Conservation (phyloP, 2,888 invertebrate genomes). For the Xiphydria camelus region DNA sequence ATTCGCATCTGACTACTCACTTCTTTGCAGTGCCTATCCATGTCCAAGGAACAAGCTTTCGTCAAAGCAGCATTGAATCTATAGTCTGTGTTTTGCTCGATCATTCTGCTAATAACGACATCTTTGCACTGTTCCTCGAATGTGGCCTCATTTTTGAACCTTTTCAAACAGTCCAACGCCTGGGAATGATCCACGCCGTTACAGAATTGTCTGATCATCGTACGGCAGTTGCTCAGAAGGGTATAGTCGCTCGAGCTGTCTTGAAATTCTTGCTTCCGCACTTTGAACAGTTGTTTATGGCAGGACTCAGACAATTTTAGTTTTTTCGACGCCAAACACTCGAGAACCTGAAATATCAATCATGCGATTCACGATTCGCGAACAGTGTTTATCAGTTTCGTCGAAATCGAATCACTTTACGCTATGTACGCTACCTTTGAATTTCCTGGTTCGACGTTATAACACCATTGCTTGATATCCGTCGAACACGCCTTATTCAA, state of each 20-base stretch:
- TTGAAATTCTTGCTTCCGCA: conserved; percentile 81
- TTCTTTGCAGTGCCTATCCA: conserved; percentile 71
- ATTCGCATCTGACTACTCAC: conserved; percentile 47
- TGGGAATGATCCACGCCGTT: conserved; percentile 68
- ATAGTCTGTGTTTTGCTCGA: conserved; percentile 88
- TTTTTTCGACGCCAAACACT: conserved; percentile 68
- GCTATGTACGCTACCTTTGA: conserved; percentile 56
- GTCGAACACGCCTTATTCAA: conserved; percentile 79
- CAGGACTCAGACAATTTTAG: conserved; percentile 72
- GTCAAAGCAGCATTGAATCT: conserved; percentile 85
- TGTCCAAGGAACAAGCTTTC: conserved; percentile 80
- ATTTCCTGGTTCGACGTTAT: conserved; percentile 69
- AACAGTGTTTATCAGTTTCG: no score
- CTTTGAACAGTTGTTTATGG: conserved; percentile 79
- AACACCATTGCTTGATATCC: conserved; percentile 78
- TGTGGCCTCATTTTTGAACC: conserved; percentile 72
- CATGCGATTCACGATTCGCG: no score
- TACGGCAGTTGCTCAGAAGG: conserved; percentile 80
- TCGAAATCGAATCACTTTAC: no score
- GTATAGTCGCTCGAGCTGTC: conserved; percentile 89
- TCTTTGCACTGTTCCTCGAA: conserved; percentile 84
- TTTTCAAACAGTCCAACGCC: conserved; percentile 78
- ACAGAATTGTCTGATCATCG: conserved; percentile 86
- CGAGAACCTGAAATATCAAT: conserved; percentile 67
- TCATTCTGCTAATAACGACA: conserved; percentile 84